Base-by-base conservation (phyloP, 2,888 invertebrate species). In the Tillus elongatus region DNA sequence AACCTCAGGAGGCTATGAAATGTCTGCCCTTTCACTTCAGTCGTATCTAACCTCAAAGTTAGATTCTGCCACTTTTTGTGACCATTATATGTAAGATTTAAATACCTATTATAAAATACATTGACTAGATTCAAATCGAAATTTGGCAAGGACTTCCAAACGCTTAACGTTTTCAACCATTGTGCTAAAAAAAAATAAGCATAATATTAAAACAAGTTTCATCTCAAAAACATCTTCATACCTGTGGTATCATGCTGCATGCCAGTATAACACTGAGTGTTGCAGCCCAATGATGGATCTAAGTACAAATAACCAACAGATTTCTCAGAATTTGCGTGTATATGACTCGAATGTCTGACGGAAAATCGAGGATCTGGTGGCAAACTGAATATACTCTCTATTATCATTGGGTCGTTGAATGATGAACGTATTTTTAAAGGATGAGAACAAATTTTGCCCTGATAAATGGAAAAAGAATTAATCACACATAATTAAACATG, bases 361-460 rank as follows among this genome's bases (percentile, higher is more conserved):
- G 68, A 69, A 16, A 84, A 70, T 24, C 79, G 69, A n/a, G 69
- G 60, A 61, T 81, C 79, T 14, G 72, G 68, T 4, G 76, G 74
- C 40, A 77, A 66, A 45, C 77, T 75, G 46, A 75, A 63, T 28
- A 87, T 73, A 44, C 72, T 65, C 37, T 75, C 73, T 30, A 92
- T 79, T 46, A 78, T 77, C 84, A 95, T 87, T 34, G 78, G 73
- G 53, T 82, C 77, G 47, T 77, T 69, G 69, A 90, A 91, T 3
- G 81, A 79, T 52, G 86, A 91, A 56, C 85, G 79, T 44, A 92
- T 75, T 57, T 79, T 76, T 41, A 95, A 69, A 50, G 82, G 79
- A 52, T 82, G 78, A 33, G 75, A 73, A 56, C 85, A 85, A 46
- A 82, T 72, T 64, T 82, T 86, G 45, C 82, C 86, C 85, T 86